These are phyloP conservation scores for Cheilosia urbana DNA, from an alignment of 2,888 invertebrate species.

Conservation along the genomic window DNA sequence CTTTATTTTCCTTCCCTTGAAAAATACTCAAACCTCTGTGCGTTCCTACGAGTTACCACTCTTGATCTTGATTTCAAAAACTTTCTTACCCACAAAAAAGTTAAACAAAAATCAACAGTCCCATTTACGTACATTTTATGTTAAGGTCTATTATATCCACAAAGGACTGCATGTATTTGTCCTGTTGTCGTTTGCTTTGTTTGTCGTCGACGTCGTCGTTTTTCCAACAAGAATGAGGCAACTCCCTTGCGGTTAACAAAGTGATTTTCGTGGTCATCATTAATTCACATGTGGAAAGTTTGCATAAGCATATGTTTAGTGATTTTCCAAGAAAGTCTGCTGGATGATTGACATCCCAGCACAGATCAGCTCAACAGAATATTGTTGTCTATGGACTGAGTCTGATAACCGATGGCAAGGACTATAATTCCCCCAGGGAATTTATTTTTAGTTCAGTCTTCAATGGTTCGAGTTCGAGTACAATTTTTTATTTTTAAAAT, in stretches of 20 bases:
- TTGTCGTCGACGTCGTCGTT: slow-evolving; percentile 16
- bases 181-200: slow-evolving; percentile 25
- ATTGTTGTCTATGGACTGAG: not conserved
- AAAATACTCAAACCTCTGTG: slow-evolving; percentile 15
- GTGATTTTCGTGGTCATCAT: slow-evolving; percentile 77
- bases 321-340: slow-evolving; percentile 28
- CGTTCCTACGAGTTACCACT: slow-evolving; percentile 25
- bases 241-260: slow-evolving; percentile 52
- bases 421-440: too few species aligned
- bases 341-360: slow-evolving; percentile 39
- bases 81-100: slow-evolving; percentile 50
- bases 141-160: slow-evolving; percentile 44
- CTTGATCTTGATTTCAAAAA: slow-evolving; percentile 37
- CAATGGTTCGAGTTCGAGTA: too few species aligned
- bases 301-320: slow-evolving; percentile 41
- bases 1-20: slow-evolving; percentile 39
- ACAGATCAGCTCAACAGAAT: not conserved
- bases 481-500: not conserved
- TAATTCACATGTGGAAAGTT: slow-evolving; percentile 73
- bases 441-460: too few species aligned
- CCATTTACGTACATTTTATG: slow-evolving; percentile 60
- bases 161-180: slow-evolving; percentile 20
- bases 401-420: not conserved
- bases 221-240: slow-evolving; percentile 7
- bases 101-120: slow-evolving; percentile 67